These are phyloP conservation scores for Amphiura filiformis DNA, from an alignment of 35 echinoderm and acorn worm genomes.

Conservation along the genomic window DNA sequence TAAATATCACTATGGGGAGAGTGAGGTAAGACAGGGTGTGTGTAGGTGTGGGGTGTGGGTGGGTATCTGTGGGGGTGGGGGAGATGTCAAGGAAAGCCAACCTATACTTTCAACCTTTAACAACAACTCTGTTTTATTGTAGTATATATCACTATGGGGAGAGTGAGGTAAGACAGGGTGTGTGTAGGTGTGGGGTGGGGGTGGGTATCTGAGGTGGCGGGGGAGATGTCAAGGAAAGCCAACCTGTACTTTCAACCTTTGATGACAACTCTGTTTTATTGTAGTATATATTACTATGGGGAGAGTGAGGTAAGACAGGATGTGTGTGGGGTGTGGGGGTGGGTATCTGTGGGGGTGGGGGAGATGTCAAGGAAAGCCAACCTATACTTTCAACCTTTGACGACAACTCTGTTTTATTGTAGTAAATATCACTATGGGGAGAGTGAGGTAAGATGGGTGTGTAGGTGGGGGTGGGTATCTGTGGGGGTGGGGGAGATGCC, in stretches of 20 bases:
- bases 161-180: slow-evolving; percentile 51
- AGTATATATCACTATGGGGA: slow-evolving; percentile 82
- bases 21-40: slow-evolving; percentile 48
- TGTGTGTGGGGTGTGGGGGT: neutral
- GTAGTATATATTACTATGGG: slow-evolving; percentile 81
- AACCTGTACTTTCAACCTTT: neutral
- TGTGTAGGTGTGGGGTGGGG: neutral
- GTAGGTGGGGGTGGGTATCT: too few species aligned
- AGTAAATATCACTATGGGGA: slow-evolving; percentile 81
- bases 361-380: too few species aligned
- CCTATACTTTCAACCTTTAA: neutral
- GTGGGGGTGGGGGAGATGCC: too few species aligned
- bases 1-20: slow-evolving; percentile 74
- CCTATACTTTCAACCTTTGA: neutral
- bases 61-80: too few species aligned
- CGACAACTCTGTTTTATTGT: slow-evolving; percentile 84
- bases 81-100: too few species aligned
- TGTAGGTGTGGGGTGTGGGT: neutral
- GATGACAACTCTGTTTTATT: slow-evolving; percentile 78
- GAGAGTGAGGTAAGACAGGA: slow-evolving; percentile 56
- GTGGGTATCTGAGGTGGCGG: too few species aligned
- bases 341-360: too few species aligned
- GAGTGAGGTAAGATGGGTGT: slow-evolving; percentile 64
- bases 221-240: too few species aligned
- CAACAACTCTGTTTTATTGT: slow-evolving; percentile 84